Conservation (phyloP, 2,113 vertebrate species). For the Pluvianellus socialis region DNA sequence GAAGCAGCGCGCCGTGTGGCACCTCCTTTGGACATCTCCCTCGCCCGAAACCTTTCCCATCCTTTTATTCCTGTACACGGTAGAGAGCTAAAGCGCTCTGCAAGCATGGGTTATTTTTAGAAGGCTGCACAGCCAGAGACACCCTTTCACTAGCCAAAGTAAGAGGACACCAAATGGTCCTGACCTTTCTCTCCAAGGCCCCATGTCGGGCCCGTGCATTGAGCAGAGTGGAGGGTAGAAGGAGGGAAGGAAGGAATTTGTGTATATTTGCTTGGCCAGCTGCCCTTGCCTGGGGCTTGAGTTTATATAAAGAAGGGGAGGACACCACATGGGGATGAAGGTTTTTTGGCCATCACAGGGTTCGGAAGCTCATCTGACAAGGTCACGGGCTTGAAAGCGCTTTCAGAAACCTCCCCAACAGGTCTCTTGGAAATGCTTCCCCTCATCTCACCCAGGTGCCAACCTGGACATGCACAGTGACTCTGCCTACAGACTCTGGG, state of each 20-base stretch:
- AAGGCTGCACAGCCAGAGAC: slow-evolving; percentile 51
- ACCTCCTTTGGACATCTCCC: neutral
- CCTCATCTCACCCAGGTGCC: neutral
- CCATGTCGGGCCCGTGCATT: neutral
- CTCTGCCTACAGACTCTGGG: neutral
- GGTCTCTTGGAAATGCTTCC: neutral
- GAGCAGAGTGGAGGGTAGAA: neutral
- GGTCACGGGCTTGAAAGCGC: neutral
- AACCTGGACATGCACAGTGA: neutral
- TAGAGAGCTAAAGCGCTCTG: neutral
- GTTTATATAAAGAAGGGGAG: slow-evolving; percentile 53
- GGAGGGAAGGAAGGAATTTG: slow-evolving; percentile 24
- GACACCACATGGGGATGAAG: neutral
- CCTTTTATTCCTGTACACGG: neutral
- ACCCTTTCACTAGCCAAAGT: slow-evolving; percentile 35
- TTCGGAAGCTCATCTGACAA: neutral
- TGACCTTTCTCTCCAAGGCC: slow-evolving; percentile 62
- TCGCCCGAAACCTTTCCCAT: neutral
- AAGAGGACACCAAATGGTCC: slow-evolving; percentile 63
- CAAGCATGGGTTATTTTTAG: slow-evolving; percentile 46
- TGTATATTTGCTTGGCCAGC: neutral
- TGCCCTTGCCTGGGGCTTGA: slow-evolving; percentile 7
- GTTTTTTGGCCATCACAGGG: neutral
- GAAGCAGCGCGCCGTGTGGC: accelerated
- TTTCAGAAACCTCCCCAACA: neutral